Evolutionary conservation across 2,113 vertebrate genomes (phyloP).

Genomic region (Petaurus breviceps): DNA sequence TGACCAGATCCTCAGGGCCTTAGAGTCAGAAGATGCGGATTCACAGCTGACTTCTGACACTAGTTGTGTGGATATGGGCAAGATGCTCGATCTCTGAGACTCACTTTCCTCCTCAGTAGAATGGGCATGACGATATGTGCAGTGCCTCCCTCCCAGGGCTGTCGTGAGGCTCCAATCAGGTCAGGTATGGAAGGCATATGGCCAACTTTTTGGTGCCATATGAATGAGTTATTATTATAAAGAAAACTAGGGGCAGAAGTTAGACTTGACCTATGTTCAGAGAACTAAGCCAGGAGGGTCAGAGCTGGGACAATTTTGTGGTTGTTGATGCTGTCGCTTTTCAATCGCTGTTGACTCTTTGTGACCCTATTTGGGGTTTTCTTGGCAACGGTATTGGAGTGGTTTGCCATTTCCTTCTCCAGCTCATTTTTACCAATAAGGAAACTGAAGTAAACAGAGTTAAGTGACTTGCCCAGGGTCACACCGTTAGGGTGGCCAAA

Average conservation of each 20-base stretch:
- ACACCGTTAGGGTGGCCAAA: background rate
- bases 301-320: background rate
- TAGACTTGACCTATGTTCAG: background rate
- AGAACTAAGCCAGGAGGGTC: background rate
- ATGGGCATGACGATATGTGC: background rate
- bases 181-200: background rate
- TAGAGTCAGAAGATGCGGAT: background rate
- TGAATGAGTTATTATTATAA: background rate
- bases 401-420: background rate
- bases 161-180: background rate
- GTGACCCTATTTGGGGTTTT: background rate
- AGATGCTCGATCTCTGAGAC: too few species aligned
- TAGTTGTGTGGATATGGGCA: background rate
- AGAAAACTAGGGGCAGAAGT: background rate
- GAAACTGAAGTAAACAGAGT: background rate
- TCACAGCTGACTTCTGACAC: background rate
- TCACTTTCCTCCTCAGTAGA: background rate
- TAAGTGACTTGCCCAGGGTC: background rate
- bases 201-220: background rate
- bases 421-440: background rate
- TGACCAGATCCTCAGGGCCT: background rate
- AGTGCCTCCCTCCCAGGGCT: background rate
- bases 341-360: background rate
- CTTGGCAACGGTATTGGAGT: background rate
- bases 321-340: background rate